These are phyloP conservation scores for Bujurquina vittata DNA, from an alignment of 2,113 vertebrate species.

Conservation along the genomic window DNA sequence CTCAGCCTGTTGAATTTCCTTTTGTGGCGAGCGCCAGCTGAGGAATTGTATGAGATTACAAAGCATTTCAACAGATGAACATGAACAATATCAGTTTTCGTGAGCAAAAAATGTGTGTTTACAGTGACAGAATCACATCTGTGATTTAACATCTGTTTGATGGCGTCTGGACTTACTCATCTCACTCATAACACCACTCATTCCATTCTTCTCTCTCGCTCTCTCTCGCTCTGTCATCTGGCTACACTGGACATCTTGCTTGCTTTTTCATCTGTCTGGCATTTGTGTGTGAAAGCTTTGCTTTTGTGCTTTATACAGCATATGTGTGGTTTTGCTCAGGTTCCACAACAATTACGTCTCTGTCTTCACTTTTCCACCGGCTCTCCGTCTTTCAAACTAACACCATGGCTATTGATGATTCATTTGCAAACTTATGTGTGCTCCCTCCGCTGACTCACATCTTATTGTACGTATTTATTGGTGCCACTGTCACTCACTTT, in stretches of 20 bases:
- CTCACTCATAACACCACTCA: conserved; percentile 46
- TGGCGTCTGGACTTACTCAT: conserved; percentile 57
- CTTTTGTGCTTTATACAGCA: conserved; percentile 19
- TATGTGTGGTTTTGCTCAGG: conserved; percentile 39
- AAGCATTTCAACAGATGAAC: conserved; percentile 27
- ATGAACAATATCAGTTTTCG: conserved; percentile 38
- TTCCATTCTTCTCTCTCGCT: neutral
- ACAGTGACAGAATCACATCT: conserved; percentile 44
- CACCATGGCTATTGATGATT: conserved; percentile 28
- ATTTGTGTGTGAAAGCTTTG: conserved; percentile 15
- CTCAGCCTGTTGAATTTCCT: conserved; percentile 13
- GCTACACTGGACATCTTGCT: conserved; percentile 42
- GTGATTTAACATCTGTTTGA: conserved; percentile 66
- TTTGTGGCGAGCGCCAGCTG: neutral
- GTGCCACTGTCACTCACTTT: conserved; percentile 29
- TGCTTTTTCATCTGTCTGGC: conserved; percentile 41
- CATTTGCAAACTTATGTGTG: conserved; percentile 17
- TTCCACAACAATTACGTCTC: conserved; percentile 34
- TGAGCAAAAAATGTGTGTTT: conserved; percentile 46
- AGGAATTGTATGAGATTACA: conserved; percentile 1
- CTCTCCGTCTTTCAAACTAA: conserved; percentile 9
- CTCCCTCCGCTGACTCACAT: conserved; percentile 26
- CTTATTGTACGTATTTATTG: conserved; percentile 5
- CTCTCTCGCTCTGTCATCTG: conserved; percentile 23
- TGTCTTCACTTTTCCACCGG: conserved; percentile 12